Percentiles rank a stretch among this genome's conserved stretches.
Conservation (phyloP, 2,888 invertebrate genomes). For the Opisthograptis luteolata region DNA sequence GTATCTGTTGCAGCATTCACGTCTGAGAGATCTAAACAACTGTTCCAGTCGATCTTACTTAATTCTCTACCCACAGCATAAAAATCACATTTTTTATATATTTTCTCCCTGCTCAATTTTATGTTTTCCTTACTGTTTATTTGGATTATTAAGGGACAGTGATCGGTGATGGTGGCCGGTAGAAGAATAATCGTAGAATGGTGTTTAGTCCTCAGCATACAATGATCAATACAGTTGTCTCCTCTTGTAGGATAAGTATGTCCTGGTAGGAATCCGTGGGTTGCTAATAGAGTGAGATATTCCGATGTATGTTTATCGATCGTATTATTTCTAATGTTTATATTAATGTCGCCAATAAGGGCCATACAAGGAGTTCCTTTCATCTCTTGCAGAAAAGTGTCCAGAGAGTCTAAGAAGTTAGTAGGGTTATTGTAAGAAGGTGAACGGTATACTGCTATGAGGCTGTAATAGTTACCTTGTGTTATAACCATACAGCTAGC, state of each 20-base stretch:
- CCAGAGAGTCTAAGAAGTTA: not conserved
- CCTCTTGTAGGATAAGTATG: not conserved
- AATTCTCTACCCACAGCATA: not conserved
- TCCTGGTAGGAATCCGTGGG: conserved; percentile 2
- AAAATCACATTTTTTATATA: not conserved
- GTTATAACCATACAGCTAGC: not conserved
- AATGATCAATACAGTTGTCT: conserved; percentile 7
- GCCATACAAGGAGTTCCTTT: not conserved
- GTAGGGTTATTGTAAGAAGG: not conserved
- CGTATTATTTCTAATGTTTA: not conserved
- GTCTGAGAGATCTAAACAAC: not conserved
- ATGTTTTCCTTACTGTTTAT: not conserved
- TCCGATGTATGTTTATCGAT: not conserved
- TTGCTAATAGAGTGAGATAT: not conserved
- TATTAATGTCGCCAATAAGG: conserved; percentile 2
- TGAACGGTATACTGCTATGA: not conserved
- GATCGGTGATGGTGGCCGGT: conserved; percentile 5
- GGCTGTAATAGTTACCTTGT: not conserved
- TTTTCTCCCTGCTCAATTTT: not conserved
- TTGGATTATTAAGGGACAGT: not conserved
- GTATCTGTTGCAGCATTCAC: conserved; percentile 2
- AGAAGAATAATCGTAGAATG: not conserved
- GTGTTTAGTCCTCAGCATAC: conserved; percentile 4
- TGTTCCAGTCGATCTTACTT: not conserved
- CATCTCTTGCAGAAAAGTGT: not conserved